Percentiles rank a stretch among this genome's conserved stretches.
Evolutionary conservation across 2,888 invertebrate genomes (phyloP).

Genomic region (Dyspetes luteomarginatus): DNA sequence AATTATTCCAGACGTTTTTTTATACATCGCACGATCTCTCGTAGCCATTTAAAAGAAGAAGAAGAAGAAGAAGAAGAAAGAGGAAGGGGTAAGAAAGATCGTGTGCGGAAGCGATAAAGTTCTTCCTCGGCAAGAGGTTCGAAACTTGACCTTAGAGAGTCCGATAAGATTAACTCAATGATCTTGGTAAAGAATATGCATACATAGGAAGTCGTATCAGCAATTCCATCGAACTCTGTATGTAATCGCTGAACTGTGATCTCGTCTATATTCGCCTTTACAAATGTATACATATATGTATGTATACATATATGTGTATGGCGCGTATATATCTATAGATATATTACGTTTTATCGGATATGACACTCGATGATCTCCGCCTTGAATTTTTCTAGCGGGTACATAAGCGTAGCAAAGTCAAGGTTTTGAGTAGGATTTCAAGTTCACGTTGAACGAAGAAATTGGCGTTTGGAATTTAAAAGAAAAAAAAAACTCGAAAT

Average conservation of each 20-base stretch:
- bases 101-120: background rate
- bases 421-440: background rate
- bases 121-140: background rate
- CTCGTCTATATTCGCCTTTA: background rate
- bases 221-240: constrained; percentile 24
- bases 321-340: too few species aligned
- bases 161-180: constrained; percentile 25
- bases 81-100: background rate
- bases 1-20: too few species aligned
- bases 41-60: background rate
- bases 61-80: background rate
- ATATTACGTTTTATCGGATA: too few species aligned
- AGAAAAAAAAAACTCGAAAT: background rate
- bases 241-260: constrained; percentile 17
- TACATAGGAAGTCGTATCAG: constrained; percentile 1
- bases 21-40: background rate
- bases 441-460: background rate
- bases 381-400: background rate
- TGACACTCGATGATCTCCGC: background rate
- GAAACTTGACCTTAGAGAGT: constrained; percentile 16
- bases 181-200: background rate
- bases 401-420: background rate
- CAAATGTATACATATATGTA: background rate
- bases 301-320: background rate
- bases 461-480: background rate